Conservation (phyloP, 2,888 invertebrate genomes). For the Lasioglossum zephyrum region DNA sequence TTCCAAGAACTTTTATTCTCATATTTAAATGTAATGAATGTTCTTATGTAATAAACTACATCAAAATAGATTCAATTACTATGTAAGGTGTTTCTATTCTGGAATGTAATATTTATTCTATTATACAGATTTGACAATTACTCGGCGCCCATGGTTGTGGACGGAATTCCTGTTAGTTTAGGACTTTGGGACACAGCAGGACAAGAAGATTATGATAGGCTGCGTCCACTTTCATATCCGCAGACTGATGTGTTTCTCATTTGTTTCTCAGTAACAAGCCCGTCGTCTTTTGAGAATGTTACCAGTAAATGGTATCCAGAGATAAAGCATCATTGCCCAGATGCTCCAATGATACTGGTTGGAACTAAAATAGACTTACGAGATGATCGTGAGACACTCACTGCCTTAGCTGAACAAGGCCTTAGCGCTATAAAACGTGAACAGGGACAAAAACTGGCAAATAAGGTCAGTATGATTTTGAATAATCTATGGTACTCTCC, state of each 20-base stretch:
- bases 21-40: background rate
- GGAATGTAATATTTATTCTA: constrained; percentile 36
- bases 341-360: constrained; percentile 99
- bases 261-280: constrained; percentile 99
- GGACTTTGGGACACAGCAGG: constrained; percentile 99
- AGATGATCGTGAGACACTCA: constrained; percentile 98
- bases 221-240: constrained; percentile 98
- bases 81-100: background rate
- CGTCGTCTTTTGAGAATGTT: constrained; percentile 99
- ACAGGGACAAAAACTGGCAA: constrained; percentile 99
- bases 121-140: constrained; percentile 97
- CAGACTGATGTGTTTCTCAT: constrained; percentile 99
- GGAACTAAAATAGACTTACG: constrained; percentile 99
- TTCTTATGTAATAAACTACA: background rate
- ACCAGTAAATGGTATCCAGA: constrained; percentile 99
- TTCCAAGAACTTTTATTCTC: constrained; percentile 40
- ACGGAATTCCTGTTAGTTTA: constrained; percentile 97
- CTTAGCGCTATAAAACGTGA: constrained; percentile 98
- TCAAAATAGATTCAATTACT: background rate
- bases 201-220: constrained; percentile 98
- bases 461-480: constrained; percentile 87
- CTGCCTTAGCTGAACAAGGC: constrained; percentile 96
- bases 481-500: background rate
- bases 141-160: constrained; percentile 99
- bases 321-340: constrained; percentile 99